Evolutionary conservation across 2,797 vertebrate species (phyloP), one percentile per base, ranked within the genome.

Genomic region (Alauda arvensis): DNA sequence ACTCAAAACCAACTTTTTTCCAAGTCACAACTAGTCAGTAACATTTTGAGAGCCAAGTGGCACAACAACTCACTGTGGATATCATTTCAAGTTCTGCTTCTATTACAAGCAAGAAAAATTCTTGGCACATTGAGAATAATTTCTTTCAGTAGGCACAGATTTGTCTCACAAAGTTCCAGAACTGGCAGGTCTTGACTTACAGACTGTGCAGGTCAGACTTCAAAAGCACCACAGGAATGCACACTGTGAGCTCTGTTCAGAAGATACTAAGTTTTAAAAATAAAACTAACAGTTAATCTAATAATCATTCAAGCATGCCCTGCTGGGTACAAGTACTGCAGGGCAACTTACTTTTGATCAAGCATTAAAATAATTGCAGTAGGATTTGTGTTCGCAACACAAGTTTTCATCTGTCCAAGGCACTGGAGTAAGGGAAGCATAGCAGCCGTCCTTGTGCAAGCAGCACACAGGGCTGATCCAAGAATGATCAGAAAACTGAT

Each of bases 261-360:
- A 83, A 71, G 52, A 91, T 26, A 85, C 2, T 49, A n/a, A 48
- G 55, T 85, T 92, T 95, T 81, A 72, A 92, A 87, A 92, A 87
- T 91, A 83, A 94, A 91, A 88, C 85, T 55, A 93, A 85, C 67
- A 49, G 79, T 93, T 90, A 93, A 95, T 94, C 79, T 92, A 91
- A 90, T 95, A 92, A 95, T 60, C 92, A 83, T 42, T 81, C 77
- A 76, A 74, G 83, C 89, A 77, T 81, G 61, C 71, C 49, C 65
- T 84, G 57, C 79, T 87, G 89, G 52, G 70, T 4, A 81, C 67
- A 85, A 93, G 40, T 63, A 87, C 93, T 91, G 49, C 85, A 83
- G 91, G 89, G 87, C 74, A 91, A 89, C 87, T 63, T 61, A 63
- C 77, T 93, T 89, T 63, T 83, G 91, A 89, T 90, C 87, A 90